Evolutionary conservation across 2,797 vertebrate genomes (phyloP).

Genomic region (Cyclopterus lumpus): DNA sequence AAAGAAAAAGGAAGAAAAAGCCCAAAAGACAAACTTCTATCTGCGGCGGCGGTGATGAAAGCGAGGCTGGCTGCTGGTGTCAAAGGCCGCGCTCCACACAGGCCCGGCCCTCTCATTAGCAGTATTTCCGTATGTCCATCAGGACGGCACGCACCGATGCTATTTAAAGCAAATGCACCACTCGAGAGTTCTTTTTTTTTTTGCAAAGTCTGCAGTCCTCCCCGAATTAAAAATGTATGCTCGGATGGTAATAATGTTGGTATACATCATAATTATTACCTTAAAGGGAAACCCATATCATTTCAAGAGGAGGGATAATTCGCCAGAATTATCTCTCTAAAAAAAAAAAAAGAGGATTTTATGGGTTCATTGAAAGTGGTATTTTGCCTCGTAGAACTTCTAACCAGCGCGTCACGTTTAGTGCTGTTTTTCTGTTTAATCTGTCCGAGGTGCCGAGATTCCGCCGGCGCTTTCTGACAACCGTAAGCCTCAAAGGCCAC

Average conservation of each 20-base stretch:
- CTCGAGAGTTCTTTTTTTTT: constrained; percentile 67
- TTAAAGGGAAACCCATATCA: constrained; percentile 66
- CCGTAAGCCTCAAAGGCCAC: constrained; percentile 78
- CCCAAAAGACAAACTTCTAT: constrained; percentile 20
- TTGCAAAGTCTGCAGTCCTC: constrained; percentile 75
- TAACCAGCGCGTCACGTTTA: constrained; percentile 47
- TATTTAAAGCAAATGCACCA: constrained; percentile 77
- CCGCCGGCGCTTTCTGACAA: constrained; percentile 75
- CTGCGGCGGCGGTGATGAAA: constrained; percentile 45
- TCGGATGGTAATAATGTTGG: constrained; percentile 72
- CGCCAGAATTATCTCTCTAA: constrained; percentile 55
- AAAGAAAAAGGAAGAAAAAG: constrained; percentile 32
- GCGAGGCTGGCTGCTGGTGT: constrained; percentile 35
- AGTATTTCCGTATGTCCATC: constrained; percentile 71
- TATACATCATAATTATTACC: constrained; percentile 78
- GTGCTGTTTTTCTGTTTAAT: constrained; percentile 57
- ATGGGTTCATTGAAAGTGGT: constrained; percentile 34
- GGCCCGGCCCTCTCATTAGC: constrained; percentile 61
- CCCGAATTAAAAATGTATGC: constrained; percentile 79
- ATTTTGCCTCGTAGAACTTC: constrained; percentile 41
- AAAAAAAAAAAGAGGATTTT: constrained; percentile 36
- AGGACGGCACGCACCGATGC: constrained; percentile 62
- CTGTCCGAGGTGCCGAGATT: constrained; percentile 70
- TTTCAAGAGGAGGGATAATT: constrained; percentile 54
- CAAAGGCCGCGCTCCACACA: constrained; percentile 49